phyloP scores from a whole-genome alignment of 2,113 vertebrate genomes.

The Geococcyx californianus region DNA sequence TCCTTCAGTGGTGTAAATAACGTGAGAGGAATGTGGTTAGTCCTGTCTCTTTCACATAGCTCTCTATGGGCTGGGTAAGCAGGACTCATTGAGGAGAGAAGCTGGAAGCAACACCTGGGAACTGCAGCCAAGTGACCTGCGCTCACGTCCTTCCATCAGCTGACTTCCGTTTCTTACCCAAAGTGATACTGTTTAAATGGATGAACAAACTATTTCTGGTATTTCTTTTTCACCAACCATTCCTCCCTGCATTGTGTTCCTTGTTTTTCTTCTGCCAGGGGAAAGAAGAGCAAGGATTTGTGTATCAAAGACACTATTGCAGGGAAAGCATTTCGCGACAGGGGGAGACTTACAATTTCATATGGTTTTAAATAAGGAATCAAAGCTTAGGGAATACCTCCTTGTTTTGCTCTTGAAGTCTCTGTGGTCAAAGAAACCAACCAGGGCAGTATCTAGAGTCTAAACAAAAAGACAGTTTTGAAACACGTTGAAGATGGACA shows the following conservation, averaged over 20 bases:
- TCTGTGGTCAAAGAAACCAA: not conserved
- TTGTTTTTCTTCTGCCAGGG: not conserved
- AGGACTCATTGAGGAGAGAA: not conserved
- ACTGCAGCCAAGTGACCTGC: not conserved
- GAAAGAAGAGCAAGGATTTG: not conserved
- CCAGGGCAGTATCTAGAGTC: fast-evolving
- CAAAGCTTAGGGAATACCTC: not conserved
- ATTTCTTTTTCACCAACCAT: not conserved
- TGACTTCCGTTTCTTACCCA: not conserved
- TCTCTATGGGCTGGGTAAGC: not conserved
- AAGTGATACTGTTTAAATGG: not conserved
- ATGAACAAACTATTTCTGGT: not conserved
- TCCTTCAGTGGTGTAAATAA: conserved; percentile 8
- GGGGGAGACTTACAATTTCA: not conserved
- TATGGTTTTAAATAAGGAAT: not conserved
- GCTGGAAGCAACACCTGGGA: not conserved
- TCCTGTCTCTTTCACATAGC: conserved; percentile 14
- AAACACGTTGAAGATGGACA: not conserved
- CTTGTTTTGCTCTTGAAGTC: not conserved
- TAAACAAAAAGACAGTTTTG: not conserved
- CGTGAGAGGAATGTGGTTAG: conserved; percentile 33
- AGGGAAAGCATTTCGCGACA: not conserved
- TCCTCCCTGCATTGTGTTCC: not conserved
- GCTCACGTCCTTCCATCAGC: not conserved
- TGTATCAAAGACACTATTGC: not conserved